phyloP scores from a whole-genome alignment of 2,113 vertebrate genomes.

The Eulemur rufifrons region DNA sequence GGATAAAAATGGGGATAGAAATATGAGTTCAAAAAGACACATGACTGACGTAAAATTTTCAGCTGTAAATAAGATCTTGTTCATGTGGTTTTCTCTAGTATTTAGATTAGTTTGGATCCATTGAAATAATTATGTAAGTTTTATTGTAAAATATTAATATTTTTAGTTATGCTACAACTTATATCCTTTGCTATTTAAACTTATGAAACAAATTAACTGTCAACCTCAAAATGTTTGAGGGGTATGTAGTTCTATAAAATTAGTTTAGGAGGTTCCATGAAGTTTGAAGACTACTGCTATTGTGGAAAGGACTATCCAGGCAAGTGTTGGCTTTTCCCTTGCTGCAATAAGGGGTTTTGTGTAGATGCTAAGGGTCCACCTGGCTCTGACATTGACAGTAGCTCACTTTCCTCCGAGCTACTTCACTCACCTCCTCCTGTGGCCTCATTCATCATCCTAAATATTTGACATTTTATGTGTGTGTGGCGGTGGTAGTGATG shows the following conservation, averaged over 20 bases:
- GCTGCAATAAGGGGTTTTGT: neutral
- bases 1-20: conserved; percentile 1
- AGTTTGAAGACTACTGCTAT: neutral
- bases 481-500: neutral
- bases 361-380: neutral
- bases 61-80: neutral
- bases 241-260: neutral
- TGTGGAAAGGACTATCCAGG: neutral
- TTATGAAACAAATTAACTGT: neutral
- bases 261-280: neutral
- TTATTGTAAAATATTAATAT: conserved; percentile 1
- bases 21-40: neutral
- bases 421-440: too few species aligned
- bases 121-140: neutral
- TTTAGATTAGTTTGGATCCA: neutral
- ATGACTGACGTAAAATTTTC: neutral
- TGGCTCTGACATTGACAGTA: neutral
- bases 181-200: neutral
- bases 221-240: neutral
- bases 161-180: neutral
- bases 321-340: fast-evolving
- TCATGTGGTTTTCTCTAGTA: neutral
- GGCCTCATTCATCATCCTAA: neutral
- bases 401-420: neutral
- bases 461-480: neutral